Base-by-base conservation (phyloP, 2,113 vertebrate genomes). In the Gallinago jamesoni region DNA sequence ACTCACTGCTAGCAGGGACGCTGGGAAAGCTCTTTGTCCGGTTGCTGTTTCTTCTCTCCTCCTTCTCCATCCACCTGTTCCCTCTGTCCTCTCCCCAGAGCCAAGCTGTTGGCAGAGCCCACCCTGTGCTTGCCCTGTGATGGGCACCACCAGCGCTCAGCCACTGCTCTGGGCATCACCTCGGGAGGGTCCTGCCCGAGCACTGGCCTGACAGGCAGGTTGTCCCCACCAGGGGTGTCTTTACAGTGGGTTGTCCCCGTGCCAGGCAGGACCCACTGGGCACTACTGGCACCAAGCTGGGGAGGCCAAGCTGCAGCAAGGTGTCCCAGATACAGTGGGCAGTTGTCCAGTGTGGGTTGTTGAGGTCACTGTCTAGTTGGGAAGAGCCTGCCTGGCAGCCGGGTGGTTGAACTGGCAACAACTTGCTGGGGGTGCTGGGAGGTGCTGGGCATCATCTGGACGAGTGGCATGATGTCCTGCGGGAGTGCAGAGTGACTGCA, bases 401-500 rank as follows among this genome's bases (percentile, higher is more conserved):
- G 3, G 37, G 30, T 74, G 52, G 21, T 25, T 30, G 30, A 16
- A 33, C 28, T 31, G 69, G 50, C 15, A 24, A 17, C 22, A 30
- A 20, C 18, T 39, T 37, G 8, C 30, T 43, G 6, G 16, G 28
- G 21, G 30, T 43, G 24, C 15, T 31, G 41, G 28, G 28, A 31
- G 41, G 28, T 7, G 8, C 39, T 45, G 28, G 27, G 41, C 27
- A 33, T 21, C 2, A 14, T 11, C 41, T 45, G 28, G 12, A 41
- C 39, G 18, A 30, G 41, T 30, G 43, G 30, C 5, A 17, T 33
- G 41, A 24, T 24, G 41, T 67, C 14, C 98, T 97, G 98, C 98
- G 98, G 47, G 99, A 99, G 31, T 48, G 66, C 10, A 6, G 45
- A 8, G 66, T 17, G 31, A 13, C 33, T 60, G n/a, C 57, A 35